Conservation (phyloP, 2,797 vertebrate genomes). For the Nyctalus aviator region DNA sequence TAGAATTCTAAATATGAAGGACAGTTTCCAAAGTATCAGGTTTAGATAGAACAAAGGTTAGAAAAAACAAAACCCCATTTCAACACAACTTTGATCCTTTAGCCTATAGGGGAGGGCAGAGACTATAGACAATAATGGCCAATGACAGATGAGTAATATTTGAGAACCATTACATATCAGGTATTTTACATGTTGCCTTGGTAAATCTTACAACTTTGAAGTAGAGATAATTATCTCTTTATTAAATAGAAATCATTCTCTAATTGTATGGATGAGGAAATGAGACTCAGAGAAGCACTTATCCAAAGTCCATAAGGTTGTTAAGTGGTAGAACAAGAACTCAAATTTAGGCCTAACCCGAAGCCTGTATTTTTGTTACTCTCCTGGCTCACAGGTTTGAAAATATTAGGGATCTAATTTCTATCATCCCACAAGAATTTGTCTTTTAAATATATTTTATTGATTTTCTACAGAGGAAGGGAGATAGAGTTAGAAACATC, state of each 20-base stretch:
- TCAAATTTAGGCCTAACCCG: not conserved
- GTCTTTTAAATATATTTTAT: too few relatives aligned
- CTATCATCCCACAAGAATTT: conserved; percentile 41
- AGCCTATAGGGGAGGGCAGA: not conserved
- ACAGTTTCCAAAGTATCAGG: conserved; percentile 27
- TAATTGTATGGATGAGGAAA: conserved; percentile 38
- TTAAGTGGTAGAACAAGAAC: not conserved
- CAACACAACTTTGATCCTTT: not conserved
- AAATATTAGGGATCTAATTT: not conserved
- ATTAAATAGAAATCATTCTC: conserved; percentile 49
- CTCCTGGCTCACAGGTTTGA: not conserved
- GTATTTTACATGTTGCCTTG: not conserved
- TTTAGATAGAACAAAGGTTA: not conserved
- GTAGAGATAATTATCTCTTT: not conserved
- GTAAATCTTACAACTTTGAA: conserved; percentile 8
- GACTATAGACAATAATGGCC: not conserved
- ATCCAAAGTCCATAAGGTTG: not conserved
- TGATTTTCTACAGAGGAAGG: too few relatives aligned
- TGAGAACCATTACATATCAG: not conserved
- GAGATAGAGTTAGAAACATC: too few relatives aligned
- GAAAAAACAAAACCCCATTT: not conserved
- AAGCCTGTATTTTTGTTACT: not conserved
- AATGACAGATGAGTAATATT: not conserved
- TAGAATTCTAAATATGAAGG: conserved; percentile 1
- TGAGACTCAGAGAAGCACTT: not conserved